These are phyloP conservation scores for Zoanthus sansibaricus DNA, from an alignment of 92 coral and sea anemone species.

Conservation along the genomic window DNA sequence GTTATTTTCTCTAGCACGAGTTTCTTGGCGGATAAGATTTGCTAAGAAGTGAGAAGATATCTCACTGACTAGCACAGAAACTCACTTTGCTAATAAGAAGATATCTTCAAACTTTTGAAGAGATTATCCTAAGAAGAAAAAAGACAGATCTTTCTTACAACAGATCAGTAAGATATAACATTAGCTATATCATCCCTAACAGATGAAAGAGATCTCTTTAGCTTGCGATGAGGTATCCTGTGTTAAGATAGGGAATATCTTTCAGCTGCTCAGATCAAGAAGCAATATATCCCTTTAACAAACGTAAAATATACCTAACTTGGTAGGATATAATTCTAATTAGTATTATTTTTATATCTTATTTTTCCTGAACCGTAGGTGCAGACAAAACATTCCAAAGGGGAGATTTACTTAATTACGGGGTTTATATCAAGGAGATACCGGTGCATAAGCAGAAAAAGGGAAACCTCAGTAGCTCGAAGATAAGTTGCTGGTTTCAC, in stretches of 20 bases:
- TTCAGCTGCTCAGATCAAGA: no score
- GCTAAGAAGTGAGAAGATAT: neutral
- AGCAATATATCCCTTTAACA: no score
- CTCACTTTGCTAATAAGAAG: neutral
- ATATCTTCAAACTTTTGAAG: neutral
- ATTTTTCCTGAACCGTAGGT: conserved; percentile 25
- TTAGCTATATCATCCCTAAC: no score
- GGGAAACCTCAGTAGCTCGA: conserved; percentile 30
- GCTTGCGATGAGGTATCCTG: no score
- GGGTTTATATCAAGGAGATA: conserved; percentile 58
- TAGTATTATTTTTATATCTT: neutral
- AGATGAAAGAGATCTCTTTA: no score
- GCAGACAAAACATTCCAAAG: conserved; percentile 64
- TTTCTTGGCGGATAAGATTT: neutral
- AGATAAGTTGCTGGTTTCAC: conserved; percentile 56
- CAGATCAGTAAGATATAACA: no score
- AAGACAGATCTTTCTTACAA: no score
- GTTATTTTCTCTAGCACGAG: no score
- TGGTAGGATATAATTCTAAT: no score
- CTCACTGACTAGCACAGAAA: neutral
- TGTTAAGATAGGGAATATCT: no score
- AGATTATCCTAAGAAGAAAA: no score
- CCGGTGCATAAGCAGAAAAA: conserved; percentile 53
- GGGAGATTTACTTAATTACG: conserved; percentile 55
- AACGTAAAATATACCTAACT: no score